phyloP scores from a whole-genome alignment of 1,140 invertebrate genomes.

The Drosophila mojavensis region DNA sequence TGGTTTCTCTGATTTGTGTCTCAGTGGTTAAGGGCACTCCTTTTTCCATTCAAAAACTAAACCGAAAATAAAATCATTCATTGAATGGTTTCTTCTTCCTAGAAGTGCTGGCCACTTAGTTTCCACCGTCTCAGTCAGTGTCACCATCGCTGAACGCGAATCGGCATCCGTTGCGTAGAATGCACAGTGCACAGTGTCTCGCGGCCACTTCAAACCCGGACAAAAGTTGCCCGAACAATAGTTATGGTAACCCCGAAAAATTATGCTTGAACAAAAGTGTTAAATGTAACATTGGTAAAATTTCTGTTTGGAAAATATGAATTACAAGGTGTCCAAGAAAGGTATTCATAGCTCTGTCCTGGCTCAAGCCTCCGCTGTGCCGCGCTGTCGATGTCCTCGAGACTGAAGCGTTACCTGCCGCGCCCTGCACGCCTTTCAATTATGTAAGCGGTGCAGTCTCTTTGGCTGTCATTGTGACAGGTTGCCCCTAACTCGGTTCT shows the following conservation, averaged over 20 bases:
- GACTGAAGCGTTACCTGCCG: slow-evolving; percentile 53
- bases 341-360: slow-evolving; percentile 2
- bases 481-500: slow-evolving; percentile 17
- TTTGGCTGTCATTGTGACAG: slow-evolving; percentile 32
- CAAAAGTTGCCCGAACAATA: slow-evolving; percentile 24
- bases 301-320: slow-evolving; percentile 55
- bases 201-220: slow-evolving; percentile 58
- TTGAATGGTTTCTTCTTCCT: slow-evolving; percentile 31
- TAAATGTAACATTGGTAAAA: slow-evolving; percentile 41
- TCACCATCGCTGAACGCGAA: slow-evolving; percentile 20
- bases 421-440: slow-evolving; percentile 26
- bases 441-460: slow-evolving; percentile 27
- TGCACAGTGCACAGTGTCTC: slow-evolving; percentile 36
- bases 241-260: slow-evolving; percentile 30
- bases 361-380: slow-evolving; percentile 31
- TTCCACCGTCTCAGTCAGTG: slow-evolving; percentile 8
- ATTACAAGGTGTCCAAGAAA: slow-evolving; percentile 42
- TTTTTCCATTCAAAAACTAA: slow-evolving; percentile 36
- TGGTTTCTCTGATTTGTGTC: slow-evolving; percentile 43
- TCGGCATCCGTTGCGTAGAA: slow-evolving; percentile 19
- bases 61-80: slow-evolving; percentile 38
- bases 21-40: slow-evolving; percentile 37
- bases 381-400: slow-evolving; percentile 31
- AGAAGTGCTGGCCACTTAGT: slow-evolving; percentile 36
- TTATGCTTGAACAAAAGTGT: slow-evolving; percentile 51